Base-by-base conservation (phyloP, 2,113 vertebrate species). In the Nibea coibor region DNA sequence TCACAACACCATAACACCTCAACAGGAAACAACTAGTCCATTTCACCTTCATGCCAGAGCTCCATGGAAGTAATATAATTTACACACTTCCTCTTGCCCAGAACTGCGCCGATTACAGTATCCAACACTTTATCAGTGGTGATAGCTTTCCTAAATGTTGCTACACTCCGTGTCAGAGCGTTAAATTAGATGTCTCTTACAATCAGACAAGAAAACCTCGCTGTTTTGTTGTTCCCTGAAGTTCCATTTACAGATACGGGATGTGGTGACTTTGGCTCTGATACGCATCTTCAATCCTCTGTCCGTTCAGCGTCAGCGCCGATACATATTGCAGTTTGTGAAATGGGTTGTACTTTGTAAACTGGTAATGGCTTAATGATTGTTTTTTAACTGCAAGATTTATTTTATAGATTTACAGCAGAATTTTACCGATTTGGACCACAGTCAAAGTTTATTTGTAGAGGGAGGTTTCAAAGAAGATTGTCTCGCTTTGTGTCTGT, bases 101-200 rank as follows among this genome's bases (percentile, higher is more conserved):
- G 64, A 48, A 65, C 11, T 26, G 63, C 78, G 16, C 61, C 57
- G 43, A 50, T 54, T 75, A 74, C 78, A 72, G 53, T 9, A 19
- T 58, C 71, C 14, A 39, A 54, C 53, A 59, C 45, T 74, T 81
- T 76, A 85, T 75, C 77, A 63, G 64, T 26, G 51, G 66, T 35
- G 70, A 87, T 22, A 51, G 76, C 50, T 79, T 56, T 42, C 2
- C 56, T 77, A 83, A 79, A 86, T 39, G 50, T 54, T 65, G 53
- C 45, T 64, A 31, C 28, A 45, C 42, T 67, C 69, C 28, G 50
- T 70, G 82, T 76, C 59, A 65, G 15, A 54, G 39, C 5, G 8
- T 72, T 63, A 83, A 77, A 79, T 81, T 67, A 82, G 56, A 75
- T 68, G 66, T 76, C 76, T 85, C 67, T 67, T 78, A 54, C 62